Evolutionary conservation across 35 echinoderm and acorn worm genomes (phyloP), one percentile per base, ranked within the genome.

Genomic region (Antedon bifida): DNA sequence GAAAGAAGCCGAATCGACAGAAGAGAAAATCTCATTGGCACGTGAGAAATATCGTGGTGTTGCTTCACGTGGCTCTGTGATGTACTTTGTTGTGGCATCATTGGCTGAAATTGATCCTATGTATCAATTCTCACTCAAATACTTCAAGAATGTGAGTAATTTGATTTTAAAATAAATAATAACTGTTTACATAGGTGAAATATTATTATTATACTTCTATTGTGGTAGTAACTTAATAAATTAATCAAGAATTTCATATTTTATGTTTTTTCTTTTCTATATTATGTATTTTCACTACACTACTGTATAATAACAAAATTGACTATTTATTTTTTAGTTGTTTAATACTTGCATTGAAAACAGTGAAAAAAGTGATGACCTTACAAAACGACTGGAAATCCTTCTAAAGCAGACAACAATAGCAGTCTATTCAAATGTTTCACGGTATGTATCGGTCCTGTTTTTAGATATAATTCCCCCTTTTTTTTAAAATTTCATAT

Each of bases 111-210:
- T 97, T 45, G 94, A 97, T 78, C 94, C 94, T 80, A 97, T 97
- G 94, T 97, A 97, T 21, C 94, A 97, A 38, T 97, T 84, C 75
- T 97, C 94, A 46, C 88, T 97, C 82, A 97, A 97, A 79, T 97
- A 92, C 82, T 97, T 92, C 85, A 97, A 92, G 46, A 96, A 96
- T 91, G 93, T 96, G 82, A 88, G 93, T 85, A 64, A 11, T 23
- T 26, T 64, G 14, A n/a, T n/a, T 42, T 42, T 42, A 4, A 42
- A 7, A 42, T 42, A 42, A 4, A 7, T 13, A 42, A 42, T 13
- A 42, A n/a, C n/a, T n/a, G n/a, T n/a, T n/a, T n/a, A n/a, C n/a
- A n/a, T n/a, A n/a, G n/a, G n/a, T n/a, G n/a, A n/a, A n/a, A n/a
- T n/a, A n/a, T n/a, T n/a, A n/a, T n/a, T 44, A 8, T 44, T 44